phyloP scores from a whole-genome alignment of 2,888 invertebrate species.

The Stomorhina lunata region DNA sequence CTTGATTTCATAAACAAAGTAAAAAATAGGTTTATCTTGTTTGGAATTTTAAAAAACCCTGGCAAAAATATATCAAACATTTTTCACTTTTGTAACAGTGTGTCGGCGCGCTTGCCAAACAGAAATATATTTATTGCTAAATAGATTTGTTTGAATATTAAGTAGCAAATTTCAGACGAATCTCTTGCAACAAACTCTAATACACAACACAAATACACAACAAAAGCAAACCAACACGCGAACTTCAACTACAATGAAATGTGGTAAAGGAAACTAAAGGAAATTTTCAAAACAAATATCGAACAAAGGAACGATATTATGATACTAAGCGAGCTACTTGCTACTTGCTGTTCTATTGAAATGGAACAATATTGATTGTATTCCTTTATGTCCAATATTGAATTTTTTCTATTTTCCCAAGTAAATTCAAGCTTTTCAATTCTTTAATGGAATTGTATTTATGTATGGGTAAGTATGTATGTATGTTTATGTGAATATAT shows the following conservation, averaged over 20 bases:
- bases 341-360: background rate
- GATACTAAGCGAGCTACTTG: too few relatives aligned
- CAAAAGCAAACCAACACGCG: background rate
- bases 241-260: background rate
- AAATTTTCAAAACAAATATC: constrained; percentile 25
- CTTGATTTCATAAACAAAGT: too few relatives aligned
- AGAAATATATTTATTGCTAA: too few relatives aligned
- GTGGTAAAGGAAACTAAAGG: constrained; percentile 3
- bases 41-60: too few relatives aligned
- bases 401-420: background rate
- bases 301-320: background rate
- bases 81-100: too few relatives aligned
- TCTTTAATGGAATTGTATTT: constrained; percentile 13
- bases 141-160: too few relatives aligned
- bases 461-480: background rate
- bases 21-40: too few relatives aligned
- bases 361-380: background rate
- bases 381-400: background rate
- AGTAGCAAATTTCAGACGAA: too few relatives aligned
- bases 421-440: background rate
- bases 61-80: too few relatives aligned
- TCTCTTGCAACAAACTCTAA: too few relatives aligned
- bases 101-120: too few relatives aligned
- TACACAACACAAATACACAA: too few relatives aligned
- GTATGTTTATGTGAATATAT: background rate